phyloP scores from a whole-genome alignment of 2,888 invertebrate genomes.

The Yponomeuta plumbellus region DNA sequence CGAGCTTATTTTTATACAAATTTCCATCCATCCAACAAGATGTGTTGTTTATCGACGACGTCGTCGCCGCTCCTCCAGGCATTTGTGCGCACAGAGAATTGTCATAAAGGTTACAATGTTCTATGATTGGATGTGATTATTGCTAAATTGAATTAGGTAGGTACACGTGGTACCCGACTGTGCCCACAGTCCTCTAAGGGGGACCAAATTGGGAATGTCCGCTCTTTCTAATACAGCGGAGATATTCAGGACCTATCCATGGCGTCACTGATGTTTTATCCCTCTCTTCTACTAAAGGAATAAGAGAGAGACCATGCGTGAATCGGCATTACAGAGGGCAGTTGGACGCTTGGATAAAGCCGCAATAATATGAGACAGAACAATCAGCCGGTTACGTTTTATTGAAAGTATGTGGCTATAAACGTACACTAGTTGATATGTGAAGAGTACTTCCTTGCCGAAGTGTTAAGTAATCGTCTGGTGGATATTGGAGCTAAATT shows the following conservation, averaged over 20 bases:
- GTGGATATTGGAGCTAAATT: background rate
- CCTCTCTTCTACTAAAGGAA: background rate
- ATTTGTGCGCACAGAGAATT: background rate
- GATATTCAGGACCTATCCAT: background rate
- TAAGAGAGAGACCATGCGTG: background rate
- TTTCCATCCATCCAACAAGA: too few relatives aligned
- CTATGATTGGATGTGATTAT: background rate
- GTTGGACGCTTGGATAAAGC: background rate
- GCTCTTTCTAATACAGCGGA: background rate
- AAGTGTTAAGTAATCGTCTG: background rate
- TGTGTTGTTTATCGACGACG: too few relatives aligned
- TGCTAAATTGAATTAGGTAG: background rate
- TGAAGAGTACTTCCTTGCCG: background rate
- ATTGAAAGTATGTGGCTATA: conserved; percentile 7
- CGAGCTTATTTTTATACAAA: too few relatives aligned
- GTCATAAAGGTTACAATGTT: too few relatives aligned
- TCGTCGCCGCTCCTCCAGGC: background rate
- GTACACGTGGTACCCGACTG: background rate
- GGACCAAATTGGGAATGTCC: background rate
- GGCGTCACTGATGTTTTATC: background rate
- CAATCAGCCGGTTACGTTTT: conserved; percentile 3
- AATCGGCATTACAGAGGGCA: background rate
- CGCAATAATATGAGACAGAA: background rate
- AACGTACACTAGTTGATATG: background rate
- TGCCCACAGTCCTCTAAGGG: background rate